Evolutionary conservation across 2,797 vertebrate species (phyloP).

Genomic region (Tachyglossus aculeatus): DNA sequence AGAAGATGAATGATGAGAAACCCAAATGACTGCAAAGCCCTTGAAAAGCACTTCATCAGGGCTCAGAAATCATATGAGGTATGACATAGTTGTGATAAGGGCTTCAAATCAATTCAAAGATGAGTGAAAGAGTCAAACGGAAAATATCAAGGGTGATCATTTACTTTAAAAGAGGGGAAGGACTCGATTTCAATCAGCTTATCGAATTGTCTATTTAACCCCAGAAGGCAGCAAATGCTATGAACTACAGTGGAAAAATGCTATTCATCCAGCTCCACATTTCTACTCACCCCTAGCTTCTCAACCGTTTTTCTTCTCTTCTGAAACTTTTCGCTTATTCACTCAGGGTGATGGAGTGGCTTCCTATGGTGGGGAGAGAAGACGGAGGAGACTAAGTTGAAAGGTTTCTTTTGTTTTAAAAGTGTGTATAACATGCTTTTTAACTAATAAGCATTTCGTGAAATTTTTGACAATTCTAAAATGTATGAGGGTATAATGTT

Average conservation of each 20-base stretch:
- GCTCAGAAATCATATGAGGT: no score
- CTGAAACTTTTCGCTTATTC: neutral
- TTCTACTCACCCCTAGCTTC: neutral
- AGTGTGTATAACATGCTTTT: neutral
- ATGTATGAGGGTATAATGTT: neutral
- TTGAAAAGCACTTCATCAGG: no score
- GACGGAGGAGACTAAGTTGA: neutral
- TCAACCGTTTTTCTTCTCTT: neutral
- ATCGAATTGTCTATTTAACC: conserved; percentile 5
- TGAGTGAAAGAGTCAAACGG: no score
- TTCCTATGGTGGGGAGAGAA: neutral
- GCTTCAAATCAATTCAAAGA: no score
- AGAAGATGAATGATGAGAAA: no score
- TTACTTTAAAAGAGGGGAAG: no score
- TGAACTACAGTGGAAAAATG: neutral
- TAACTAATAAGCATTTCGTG: neutral
- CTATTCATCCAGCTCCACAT: neutral
- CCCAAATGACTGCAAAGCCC: no score
- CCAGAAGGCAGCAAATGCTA: neutral
- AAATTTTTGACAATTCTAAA: neutral
- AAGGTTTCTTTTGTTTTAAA: neutral
- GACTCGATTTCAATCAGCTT: neutral
- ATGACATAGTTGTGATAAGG: no score
- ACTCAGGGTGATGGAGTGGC: neutral
- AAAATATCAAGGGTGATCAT: no score